Evolutionary conservation across 2,888 invertebrate genomes (phyloP), one percentile per base, ranked within the genome.

Genomic region (Argyresthia albistria): DNA sequence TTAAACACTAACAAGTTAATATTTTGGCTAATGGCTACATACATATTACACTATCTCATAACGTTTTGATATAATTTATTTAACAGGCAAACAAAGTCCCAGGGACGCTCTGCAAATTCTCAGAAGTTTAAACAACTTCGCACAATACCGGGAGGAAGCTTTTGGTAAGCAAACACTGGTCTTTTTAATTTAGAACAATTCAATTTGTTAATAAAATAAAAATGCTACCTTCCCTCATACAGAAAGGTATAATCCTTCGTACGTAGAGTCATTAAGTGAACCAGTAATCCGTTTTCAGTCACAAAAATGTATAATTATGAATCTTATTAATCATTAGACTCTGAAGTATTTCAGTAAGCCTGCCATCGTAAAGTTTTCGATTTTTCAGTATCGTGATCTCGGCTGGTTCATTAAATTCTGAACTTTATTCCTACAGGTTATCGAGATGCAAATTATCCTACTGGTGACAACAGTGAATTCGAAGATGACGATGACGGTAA

Each of bases 401-500:
- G 0, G 9, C 8, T 1, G 12, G 3, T 46, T 0, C 4, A 48
- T 48, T 35, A n/a, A 47, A 49, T 50, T 50, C 6, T n/a, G 11
- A 16, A 12, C 11, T 12, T 36, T 25, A 36, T n/a, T 25, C 37
- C 58, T 59, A 37, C 55, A 83, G 82, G 74, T 42, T 78, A 72
- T 45, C 70, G 76, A 11, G 83, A 82, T 55, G 69, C 76, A 1
- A 54, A 74, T 55, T 84, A 84, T 55, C 70, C 76, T 9, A 57
- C 78, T 4, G 75, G 70, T 16, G 84, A 82, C 14, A 77, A 69
- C 57, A 58, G 70, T 1, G 83, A 86, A 50, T 80, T 81, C 50
- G 81, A 82, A 46, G 86, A 84, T 4, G 84, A 84, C 12, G 86
- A 84, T 58, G 87, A 86, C 50, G 87, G 83, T 7, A 74, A 75